Evolutionary conservation across 1,140 invertebrate genomes (phyloP).

Genomic region (Drosophila sucinea): DNA sequence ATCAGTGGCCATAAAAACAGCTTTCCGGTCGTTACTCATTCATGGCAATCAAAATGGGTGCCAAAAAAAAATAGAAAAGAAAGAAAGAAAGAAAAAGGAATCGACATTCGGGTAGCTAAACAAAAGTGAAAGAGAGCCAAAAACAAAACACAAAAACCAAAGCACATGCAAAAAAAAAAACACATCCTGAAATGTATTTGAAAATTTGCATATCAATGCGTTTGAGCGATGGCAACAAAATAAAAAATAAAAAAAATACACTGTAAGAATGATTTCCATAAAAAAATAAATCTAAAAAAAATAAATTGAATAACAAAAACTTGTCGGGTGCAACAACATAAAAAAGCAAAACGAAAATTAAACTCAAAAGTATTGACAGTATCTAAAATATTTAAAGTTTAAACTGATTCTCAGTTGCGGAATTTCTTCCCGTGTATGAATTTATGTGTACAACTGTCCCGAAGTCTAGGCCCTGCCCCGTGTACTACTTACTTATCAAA

Average conservation of each 20-base stretch:
- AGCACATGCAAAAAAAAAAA: constrained; percentile 25
- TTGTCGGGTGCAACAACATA: background rate
- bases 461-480: constrained; percentile 40
- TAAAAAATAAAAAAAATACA: constrained; percentile 23
- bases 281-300: background rate
- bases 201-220: constrained; percentile 80
- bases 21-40: constrained; percentile 81
- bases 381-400: background rate
- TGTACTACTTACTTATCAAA: constrained; percentile 65
- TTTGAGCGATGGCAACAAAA: constrained; percentile 9
- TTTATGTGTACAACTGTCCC: background rate
- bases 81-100: constrained; percentile 75
- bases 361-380: background rate
- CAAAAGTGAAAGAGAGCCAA: constrained; percentile 15
- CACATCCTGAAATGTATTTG: constrained; percentile 58
- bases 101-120: constrained; percentile 29
- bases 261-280: constrained; percentile 11
- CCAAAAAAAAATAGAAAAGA: constrained; percentile 72
- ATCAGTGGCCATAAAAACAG: constrained; percentile 80
- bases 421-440: constrained; percentile 19
- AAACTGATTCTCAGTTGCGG: no score
- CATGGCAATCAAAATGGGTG: constrained; percentile 79
- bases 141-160: constrained; percentile 41
- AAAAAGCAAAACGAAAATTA: background rate
- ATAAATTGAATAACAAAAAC: background rate